Evolutionary conservation across 1,140 invertebrate genomes (phyloP).

Genomic region (Battus philenor): DNA sequence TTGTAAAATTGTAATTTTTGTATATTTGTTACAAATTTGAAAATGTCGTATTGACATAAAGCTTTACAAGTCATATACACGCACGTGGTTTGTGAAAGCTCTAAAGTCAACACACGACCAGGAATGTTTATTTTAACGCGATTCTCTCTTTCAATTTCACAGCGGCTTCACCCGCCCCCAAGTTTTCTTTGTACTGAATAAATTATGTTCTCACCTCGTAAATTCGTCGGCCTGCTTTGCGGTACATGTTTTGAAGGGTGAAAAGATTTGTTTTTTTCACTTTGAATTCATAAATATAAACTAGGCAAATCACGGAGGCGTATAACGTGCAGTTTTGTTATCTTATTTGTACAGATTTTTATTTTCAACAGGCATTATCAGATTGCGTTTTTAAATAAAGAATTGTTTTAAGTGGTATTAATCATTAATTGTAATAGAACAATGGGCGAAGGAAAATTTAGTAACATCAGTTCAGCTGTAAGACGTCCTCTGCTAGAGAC

Average conservation of each 20-base stretch:
- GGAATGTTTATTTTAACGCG: constrained; percentile 34
- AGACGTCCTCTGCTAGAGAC: too few species aligned
- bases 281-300: constrained; percentile 14
- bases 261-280: constrained; percentile 33
- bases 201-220: constrained; percentile 60
- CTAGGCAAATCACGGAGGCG: neutral
- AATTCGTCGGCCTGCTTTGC: constrained; percentile 38
- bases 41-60: too few species aligned
- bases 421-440: too few species aligned
- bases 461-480: too few species aligned
- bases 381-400: too few species aligned
- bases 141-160: constrained; percentile 57
- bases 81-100: neutral
- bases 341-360: neutral
- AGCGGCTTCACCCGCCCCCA: constrained; percentile 32
- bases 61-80: too few species aligned
- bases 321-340: neutral
- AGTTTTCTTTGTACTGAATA: constrained; percentile 56
- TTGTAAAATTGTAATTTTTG: too few species aligned
- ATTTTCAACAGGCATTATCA: too few species aligned
- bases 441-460: too few species aligned
- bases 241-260: constrained; percentile 36
- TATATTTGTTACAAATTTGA: too few species aligned
- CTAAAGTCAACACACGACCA: neutral
- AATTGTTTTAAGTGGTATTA: too few species aligned